Evolutionary conservation across 2,113 vertebrate genomes (phyloP), one percentile per base, ranked within the genome.

Genomic region (Peromyscus leucopus): DNA sequence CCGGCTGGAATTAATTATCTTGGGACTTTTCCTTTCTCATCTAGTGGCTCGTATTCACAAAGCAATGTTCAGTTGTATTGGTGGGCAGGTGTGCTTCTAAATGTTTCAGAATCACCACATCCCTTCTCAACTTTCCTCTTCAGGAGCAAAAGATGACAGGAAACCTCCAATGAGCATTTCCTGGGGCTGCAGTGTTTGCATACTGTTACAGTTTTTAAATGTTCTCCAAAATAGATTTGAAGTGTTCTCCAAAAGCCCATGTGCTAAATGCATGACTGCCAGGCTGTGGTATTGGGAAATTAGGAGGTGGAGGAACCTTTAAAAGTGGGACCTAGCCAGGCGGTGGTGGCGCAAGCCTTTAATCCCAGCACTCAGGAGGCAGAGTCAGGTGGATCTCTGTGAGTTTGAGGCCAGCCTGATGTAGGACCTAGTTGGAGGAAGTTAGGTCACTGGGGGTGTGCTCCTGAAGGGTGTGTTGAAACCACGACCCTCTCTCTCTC

Each of bases 31-130:
- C 42, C 24, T 48, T 76, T 79, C 48, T 55, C 48, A 51, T 2
- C 28, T 24, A 51, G 46, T 4, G 13, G 15, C 15, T 51, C 0
- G 7, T 33, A 1, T 48, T 51, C 28, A 0, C 7, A 19, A 17
- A 79, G 46, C 75, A 78, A 16, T 5, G 39, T 13, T 76, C 75
- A 51, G 46, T 51, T 46, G 69, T 31, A 15, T 28, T 76, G 39
- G 39, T 21, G 3, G 42, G 42, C 75, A 15, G 26, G 13, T 78
- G 75, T 78, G 74, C 21, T 26, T 46, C 46, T 48, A 78, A 10
- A 48, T 24, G 75, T 31, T 78, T 78, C 4, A 48, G 6, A 51
- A 28, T 78, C 46, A 17, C 17, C 46, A 36, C 76, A 21, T 19
- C 76, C 48, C 76, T 48, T 55, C 17, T 33, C 46, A 26, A 51